Percentiles rank a stretch among this genome's conserved stretches.
These are phyloP conservation scores for Platyura marginata DNA, from an alignment of 1,140 invertebrate genomes.

Conservation along the genomic window DNA sequence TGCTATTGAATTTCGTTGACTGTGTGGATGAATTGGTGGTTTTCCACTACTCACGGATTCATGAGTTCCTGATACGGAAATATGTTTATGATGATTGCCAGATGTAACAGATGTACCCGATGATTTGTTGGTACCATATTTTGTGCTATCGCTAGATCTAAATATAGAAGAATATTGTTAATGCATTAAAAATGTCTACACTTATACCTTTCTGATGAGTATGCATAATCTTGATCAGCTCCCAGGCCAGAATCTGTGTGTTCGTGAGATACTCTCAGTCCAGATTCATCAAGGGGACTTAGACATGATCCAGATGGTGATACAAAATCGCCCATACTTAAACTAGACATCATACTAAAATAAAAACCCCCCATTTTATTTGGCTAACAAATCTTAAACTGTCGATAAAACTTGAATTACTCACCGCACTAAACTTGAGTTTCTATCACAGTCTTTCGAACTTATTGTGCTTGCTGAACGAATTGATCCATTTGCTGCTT, in stretches of 20 bases:
- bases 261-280: conserved; percentile 38
- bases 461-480: conserved; percentile 22
- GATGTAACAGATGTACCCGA: conserved; percentile 18
- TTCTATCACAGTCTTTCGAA: conserved; percentile 20
- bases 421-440: conserved; percentile 18
- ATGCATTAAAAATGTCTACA: no score
- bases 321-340: conserved; percentile 25
- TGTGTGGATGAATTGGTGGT: conserved; percentile 13
- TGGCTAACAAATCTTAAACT: no score
- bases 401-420: no score
- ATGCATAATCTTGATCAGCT: conserved; percentile 45
- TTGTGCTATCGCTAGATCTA: conserved; percentile 24
- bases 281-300: conserved; percentile 25
- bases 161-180: background rate
- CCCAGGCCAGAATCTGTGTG: conserved; percentile 46
- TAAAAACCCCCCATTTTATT: background rate
- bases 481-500: conserved; percentile 15
- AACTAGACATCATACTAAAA: conserved; percentile 24
- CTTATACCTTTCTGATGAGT: conserved; percentile 40
- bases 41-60: conserved; percentile 25
- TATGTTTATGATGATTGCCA: conserved; percentile 21
- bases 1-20: conserved; percentile 6
- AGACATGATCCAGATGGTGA: conserved; percentile 22
- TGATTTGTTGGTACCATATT: conserved; percentile 24
- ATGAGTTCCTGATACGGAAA: conserved; percentile 12